Percentiles rank a stretch among this genome's conserved stretches.
Evolutionary conservation across 2,113 vertebrate species (phyloP).

Genomic region (Oryzias melastigma): DNA sequence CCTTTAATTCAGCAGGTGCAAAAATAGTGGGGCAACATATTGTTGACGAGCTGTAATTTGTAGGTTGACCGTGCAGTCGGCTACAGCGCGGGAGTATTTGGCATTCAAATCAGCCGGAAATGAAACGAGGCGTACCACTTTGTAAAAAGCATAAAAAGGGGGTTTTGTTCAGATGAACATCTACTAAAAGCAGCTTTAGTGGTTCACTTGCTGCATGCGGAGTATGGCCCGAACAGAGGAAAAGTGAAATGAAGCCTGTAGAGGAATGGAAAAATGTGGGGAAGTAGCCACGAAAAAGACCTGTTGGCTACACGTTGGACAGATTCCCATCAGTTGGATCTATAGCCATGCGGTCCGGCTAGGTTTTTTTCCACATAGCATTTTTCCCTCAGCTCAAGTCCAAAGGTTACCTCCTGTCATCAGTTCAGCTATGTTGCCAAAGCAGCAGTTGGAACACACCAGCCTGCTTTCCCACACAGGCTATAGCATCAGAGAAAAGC

Average conservation of each 20-base stretch:
- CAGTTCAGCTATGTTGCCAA: slow-evolving; percentile 54
- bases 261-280: slow-evolving; percentile 13
- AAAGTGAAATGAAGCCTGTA: slow-evolving; percentile 24
- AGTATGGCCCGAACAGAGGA: slow-evolving; percentile 10
- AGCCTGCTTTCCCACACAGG: slow-evolving; percentile 20
- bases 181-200: not conserved
- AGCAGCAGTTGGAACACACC: slow-evolving; percentile 53
- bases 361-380: slow-evolving; percentile 3
- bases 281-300: not conserved
- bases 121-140: not conserved
- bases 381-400: slow-evolving; percentile 18
- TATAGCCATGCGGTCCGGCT: accelerated
- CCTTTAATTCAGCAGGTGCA: not conserved
- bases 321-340: not conserved
- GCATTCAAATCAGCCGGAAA: not conserved
- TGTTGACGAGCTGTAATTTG: not conserved
- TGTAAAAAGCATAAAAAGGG: not conserved
- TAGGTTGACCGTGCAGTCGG: not conserved
- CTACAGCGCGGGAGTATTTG: not conserved
- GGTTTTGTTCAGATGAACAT: slow-evolving; percentile 8
- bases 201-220: slow-evolving; percentile 12
- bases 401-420: slow-evolving; percentile 60
- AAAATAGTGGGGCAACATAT: not conserved
- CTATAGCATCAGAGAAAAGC: not conserved
- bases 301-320: not conserved